Base-by-base conservation (phyloP, 2,888 invertebrate genomes). In the Pristionchus maxplancki region DNA sequence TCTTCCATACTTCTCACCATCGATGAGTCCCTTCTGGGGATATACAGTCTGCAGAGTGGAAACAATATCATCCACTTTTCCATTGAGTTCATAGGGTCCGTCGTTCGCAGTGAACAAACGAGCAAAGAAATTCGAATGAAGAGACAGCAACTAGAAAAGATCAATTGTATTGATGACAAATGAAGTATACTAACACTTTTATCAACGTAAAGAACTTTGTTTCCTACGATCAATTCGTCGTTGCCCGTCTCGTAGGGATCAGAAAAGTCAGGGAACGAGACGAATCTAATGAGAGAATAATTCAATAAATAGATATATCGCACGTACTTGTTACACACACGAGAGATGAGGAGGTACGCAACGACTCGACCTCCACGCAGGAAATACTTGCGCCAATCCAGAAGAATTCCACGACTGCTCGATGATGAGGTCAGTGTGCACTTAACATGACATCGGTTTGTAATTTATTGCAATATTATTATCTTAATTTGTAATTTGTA, bases 1-100 rank as follows among this genome's bases (percentile, higher is more conserved):
- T 20, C 31, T 17, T 71, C 17, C 31, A 24, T 15, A 78, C 11
- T n/a, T n/a, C 28, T 28, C 31, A 40, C 85, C 85, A 28, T 85
- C 64, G 40, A 85, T 85, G 28, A 64, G 0, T 85, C 85, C 85
- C 40, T 85, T 85, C 28, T 85, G 85, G 28, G 85, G 85, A 40
- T 85, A 85, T 28, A 85, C 28, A 64, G 85, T 85, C 28, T 53
- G 85, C 31, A 85, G 85, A 64, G 85, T 85, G 15, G 48, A 40
- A 13, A 85, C 44, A 17, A 85, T 37, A 31, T 85, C 62, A 4
- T 78, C 78, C 40, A 78, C 78, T 48, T 34, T 78, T 9, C 78
- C 78, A 13, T 78, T 28, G n/a, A 78, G 44, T 28, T 28, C n/a
- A 48, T 78, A 78, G n/a, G 78, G 78, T 40, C 78, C 78, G 78